Conservation (phyloP, 2,888 invertebrate genomes). For the Spatulosminthurus flaviceps region DNA sequence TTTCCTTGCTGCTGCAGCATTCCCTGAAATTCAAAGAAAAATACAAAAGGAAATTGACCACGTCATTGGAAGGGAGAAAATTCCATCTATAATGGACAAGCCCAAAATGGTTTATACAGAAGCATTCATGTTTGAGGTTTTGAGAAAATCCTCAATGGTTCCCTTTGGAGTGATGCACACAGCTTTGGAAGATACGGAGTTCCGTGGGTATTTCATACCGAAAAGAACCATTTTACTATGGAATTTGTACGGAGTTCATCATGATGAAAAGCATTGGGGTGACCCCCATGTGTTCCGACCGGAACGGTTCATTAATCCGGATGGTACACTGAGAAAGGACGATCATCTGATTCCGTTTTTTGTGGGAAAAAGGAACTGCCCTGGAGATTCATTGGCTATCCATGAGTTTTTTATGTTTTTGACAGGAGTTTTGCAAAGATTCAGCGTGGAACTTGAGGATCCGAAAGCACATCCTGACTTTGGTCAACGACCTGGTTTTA, state of each 20-base stretch:
- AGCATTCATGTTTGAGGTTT: conserved; percentile 57
- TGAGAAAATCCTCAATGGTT: conserved; percentile 58
- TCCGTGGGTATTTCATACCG: conserved; percentile 53
- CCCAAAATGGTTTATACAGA: conserved; percentile 55
- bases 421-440: not conserved
- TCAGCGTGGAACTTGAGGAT: conserved; percentile 7
- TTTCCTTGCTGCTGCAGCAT: conserved; percentile 53
- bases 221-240: conserved; percentile 59
- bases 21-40: conserved; percentile 53
- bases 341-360: conserved; percentile 55
- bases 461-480: not conserved
- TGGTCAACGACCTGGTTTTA: conserved; percentile 16
- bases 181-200: conserved; percentile 51
- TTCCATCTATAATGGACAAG: conserved; percentile 36
- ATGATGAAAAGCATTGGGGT: conserved; percentile 57
- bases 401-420: conserved; percentile 57
- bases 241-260: conserved; percentile 60
- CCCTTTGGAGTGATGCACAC: conserved; percentile 62
- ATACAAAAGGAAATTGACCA: conserved; percentile 64
- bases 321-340: conserved; percentile 59
- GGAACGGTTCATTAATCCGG: conserved; percentile 45
- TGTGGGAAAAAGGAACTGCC: conserved; percentile 62
- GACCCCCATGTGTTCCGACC: conserved; percentile 44
- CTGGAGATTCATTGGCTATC: conserved; percentile 61
- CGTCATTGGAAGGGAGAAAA: conserved; percentile 58